These are phyloP conservation scores for Centrocercus urophasianus DNA, from an alignment of 2,113 vertebrate genomes.

Conservation along the genomic window DNA sequence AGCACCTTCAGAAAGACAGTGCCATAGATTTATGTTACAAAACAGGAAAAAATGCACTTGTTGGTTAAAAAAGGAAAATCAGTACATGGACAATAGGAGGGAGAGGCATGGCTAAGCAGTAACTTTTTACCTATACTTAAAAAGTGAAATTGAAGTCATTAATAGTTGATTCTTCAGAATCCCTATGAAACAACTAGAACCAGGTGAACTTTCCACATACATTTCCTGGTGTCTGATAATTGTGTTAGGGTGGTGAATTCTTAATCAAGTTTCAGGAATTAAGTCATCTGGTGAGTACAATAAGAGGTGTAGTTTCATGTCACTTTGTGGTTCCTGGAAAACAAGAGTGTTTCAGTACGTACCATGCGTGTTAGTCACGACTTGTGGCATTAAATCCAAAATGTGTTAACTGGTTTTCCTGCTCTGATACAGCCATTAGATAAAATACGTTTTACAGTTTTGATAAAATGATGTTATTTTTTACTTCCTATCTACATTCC, in stretches of 20 bases:
- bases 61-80: neutral
- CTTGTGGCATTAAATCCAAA: constrained; percentile 31
- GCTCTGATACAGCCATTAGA: constrained; percentile 24
- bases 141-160: neutral
- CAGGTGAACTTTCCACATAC: constrained; percentile 24
- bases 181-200: neutral
- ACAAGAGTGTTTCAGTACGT: constrained; percentile 54
- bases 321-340: constrained; percentile 66
- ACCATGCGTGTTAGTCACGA: constrained; percentile 23
- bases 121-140: neutral
- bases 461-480: constrained; percentile 36
- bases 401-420: constrained; percentile 25
- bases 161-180: neutral
- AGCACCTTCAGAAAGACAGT: neutral
- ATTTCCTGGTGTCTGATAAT: constrained; percentile 55
- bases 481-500: constrained; percentile 27
- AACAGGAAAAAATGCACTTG: neutral
- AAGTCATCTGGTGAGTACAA: constrained; percentile 68
- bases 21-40: neutral
- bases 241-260: constrained; percentile 64
- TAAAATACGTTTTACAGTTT: constrained; percentile 33
- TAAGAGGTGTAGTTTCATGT: constrained; percentile 63
- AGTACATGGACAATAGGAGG: neutral
- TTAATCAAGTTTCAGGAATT: constrained; percentile 70
- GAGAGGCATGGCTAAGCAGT: neutral